Base-by-base conservation (phyloP, 2,888 invertebrate species). In the Mycalesis mineus region DNA sequence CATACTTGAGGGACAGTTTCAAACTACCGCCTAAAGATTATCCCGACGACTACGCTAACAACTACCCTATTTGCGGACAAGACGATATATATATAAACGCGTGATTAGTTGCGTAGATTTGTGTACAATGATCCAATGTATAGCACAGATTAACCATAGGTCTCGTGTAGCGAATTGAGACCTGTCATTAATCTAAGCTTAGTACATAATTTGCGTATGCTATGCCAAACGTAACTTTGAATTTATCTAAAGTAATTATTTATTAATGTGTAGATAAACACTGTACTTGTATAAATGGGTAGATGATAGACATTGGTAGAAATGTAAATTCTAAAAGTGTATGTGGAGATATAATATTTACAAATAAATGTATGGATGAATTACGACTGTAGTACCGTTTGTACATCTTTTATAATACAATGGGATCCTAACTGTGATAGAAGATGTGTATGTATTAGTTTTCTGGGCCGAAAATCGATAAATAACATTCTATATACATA, bases 21-120 rank as follows among this genome's bases (percentile, higher is more conserved):
- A 88, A 83, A 65, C 64, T 86, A 60, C 89, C 89, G 1, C 87
- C 88, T 11, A 89, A 86, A 68, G 88, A 88, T 66, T 84, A 84
- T 60, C 82, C 82, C 0, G 48, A 57, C n/a, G 57, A 57, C 7
- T 54, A 22, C 1, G 84, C 86, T 7, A 87, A 83, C 66, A 84
- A 85, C 65, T 82, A 85, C 60, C 84, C 85, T 0, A 59, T 67
- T 9, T 81, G 78, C 63, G 74, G 70, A 5, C 83, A 78, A 64
- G 81, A 85, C 60, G 89, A 86, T 41, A 77, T 88, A 48, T 89
- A 84, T 64, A 88, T 89, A 49, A 86, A 80, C 58, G 88, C 88
- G 74, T 89, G 78, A 85, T 74, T 57, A 53, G 37, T n/a, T 41
- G 42, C n/a, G 8, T 36, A 33, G 37, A 51, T 22, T 52, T 42